A percentile compares a stretch with the other conserved stretches of the same genome.
phyloP scores from a whole-genome alignment of 2,888 invertebrate species.

The Nasonovia ribisnigri region DNA sequence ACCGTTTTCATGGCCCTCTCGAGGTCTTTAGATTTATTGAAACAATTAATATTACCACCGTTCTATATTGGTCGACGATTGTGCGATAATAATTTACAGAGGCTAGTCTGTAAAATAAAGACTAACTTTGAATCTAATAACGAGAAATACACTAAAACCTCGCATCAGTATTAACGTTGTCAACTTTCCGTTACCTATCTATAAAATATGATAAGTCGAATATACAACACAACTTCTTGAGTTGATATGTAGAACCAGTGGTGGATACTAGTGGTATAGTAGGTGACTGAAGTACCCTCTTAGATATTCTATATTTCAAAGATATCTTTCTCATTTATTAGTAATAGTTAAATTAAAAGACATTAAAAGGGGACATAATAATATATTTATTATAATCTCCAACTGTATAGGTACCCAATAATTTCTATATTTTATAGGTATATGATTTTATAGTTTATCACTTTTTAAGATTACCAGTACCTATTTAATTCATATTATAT shows the following conservation, averaged over 20 bases:
- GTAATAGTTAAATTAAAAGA: not conserved
- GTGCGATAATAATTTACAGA: not conserved
- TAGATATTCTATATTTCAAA: not conserved
- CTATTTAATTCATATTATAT: no score
- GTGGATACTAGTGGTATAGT: not conserved
- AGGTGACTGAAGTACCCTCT: not conserved
- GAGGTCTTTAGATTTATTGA: conserved; percentile 27
- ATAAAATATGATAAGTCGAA: not conserved
- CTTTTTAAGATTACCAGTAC: no score
- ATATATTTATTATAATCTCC: not conserved
- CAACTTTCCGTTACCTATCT: not conserved
- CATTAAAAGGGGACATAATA: not conserved
- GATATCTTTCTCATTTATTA: not conserved
- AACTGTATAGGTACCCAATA: no score
- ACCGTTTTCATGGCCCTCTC: conserved; percentile 13
- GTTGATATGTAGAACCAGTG: not conserved
- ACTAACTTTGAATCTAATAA: no score
- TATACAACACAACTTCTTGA: not conserved
- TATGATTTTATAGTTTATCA: no score
- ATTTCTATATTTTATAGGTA: no score
- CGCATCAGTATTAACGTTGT: not conserved
- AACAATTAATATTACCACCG: not conserved
- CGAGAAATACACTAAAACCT: not conserved
- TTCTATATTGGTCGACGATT: not conserved
- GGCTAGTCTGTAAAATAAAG: not conserved